Base-by-base conservation (phyloP, 2,888 invertebrate species). In the Onchidella celtica region DNA sequence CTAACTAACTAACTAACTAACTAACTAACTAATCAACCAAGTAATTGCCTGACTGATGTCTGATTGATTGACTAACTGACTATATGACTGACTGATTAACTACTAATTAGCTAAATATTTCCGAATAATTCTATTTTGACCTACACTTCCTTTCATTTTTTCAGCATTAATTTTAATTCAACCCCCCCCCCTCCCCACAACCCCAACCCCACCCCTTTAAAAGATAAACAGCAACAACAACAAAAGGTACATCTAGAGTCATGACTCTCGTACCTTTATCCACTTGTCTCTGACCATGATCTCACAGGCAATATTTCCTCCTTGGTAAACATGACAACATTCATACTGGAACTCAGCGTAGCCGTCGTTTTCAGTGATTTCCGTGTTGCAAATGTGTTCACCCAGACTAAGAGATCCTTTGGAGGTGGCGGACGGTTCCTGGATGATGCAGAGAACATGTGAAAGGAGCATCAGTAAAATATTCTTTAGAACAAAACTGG, bases 311-410 rank as follows among this genome's bases (percentile, higher is more conserved):
- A 81, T 47, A 11, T 63, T 38, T 17, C 66, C 75, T 27, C 75
- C 81, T 3, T 59, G 65, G 14, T 24, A 38, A 1, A 29, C 27
- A n/a, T 75, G 70, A 57, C 83, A 83, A 66, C 83, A 83, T 24
- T 34, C 21, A 72, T 83, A 81, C n/a, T 17, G n/a, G 65, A 83
- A 83, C 24, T 36, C 40, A 17, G 83, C 83, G 65, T 74, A 65
- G 9, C 75, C 38, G 0, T 81, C 85, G 11, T 79, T 11, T 0
- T 57, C 61, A 27, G 83, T 24, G 1, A 89, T 66, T 27, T 87
- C 83, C 81, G 84, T 83, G 78, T 87, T 87, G 38, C 89, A 89
- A 0, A 89, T 81, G 36, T 84, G 86, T 29, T 88, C 87, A 0
- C 83, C 84, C 40, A 1, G 11, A n/a, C 72, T 34, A 17, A 59